Evolutionary conservation across 2,797 vertebrate genomes (phyloP), one percentile per base, ranked within the genome.

Genomic region (Staurois parvus): DNA sequence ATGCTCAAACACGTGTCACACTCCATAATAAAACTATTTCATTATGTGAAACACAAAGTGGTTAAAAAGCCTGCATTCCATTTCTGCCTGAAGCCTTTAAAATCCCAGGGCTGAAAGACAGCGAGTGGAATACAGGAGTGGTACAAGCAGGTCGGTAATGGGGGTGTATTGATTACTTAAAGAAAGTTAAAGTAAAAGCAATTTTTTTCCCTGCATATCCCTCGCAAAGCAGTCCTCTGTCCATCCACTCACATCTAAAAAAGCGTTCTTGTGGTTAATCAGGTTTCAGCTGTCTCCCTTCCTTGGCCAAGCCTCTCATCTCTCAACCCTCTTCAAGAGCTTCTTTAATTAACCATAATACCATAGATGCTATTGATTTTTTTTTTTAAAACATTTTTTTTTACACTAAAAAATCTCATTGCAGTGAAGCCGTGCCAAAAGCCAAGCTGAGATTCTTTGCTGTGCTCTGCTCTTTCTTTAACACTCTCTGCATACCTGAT

Each of bases 291-390:
- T 98, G 96, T 96, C 96, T 96, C 93, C 95, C 95, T 95, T 69
- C 94, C 94, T 94, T 94, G 96, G 97, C 97, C 96, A 96, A 97
- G 96, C 96, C 97, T 97, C 98, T 99, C 97, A 97, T 97, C 97
- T 96, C 64, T 96, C 95, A 96, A 96, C 96, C 96, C 95, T 93
- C 89, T 95, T 99, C 96, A 97, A 99, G 97, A 98, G 97, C 96
- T 97, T 97, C 97, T 98, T 99, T 99, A 99, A 99, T 99, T 99
- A 99, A 99, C 98, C 97, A 99, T 99, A 98, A 98, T 98, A 97
- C 97, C 97, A 97, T 98, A 99, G 98, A 99, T 99, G 97, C 97
- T 98, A 99, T 99, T 98, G 97, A 99, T 99, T 98, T 97, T 96
- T 95, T 93, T 93, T 92, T 92, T 89, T 45, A 26, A 73, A 26